These are phyloP conservation scores for Ailuropoda melanoleuca DNA, from an alignment of 2,113 vertebrate genomes.

Conservation along the genomic window DNA sequence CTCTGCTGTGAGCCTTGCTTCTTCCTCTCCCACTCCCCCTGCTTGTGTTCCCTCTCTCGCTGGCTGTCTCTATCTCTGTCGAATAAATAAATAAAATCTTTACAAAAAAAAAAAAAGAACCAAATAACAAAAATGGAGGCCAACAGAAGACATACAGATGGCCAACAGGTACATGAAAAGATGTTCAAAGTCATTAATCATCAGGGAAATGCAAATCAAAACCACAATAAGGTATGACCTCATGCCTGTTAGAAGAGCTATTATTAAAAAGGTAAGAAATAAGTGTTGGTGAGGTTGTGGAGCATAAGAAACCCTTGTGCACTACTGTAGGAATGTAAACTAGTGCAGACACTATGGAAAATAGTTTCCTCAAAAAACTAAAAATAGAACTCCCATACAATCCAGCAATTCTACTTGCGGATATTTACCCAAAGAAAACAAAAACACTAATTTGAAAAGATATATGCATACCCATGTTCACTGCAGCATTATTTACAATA, in stretches of 20 bases:
- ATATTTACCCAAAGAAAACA: not conserved
- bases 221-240: not conserved
- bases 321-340: not conserved
- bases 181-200: not conserved
- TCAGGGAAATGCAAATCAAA: not conserved
- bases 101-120: too few species aligned
- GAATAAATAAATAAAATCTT: too few species aligned
- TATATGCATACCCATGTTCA: not conserved
- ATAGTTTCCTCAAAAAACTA: not conserved
- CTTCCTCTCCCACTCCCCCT: too few species aligned
- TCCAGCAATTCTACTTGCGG: not conserved
- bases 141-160: not conserved
- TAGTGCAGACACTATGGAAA: not conserved
- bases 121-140: constrained; percentile 19
- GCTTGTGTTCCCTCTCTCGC: too few species aligned
- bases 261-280: not conserved
- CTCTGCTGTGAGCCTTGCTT: too few species aligned
- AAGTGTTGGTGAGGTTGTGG: not conserved
- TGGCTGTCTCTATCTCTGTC: too few species aligned
- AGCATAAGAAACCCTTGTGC: not conserved
- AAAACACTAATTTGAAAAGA: not conserved
- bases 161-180: not conserved
- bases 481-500: constrained; percentile 5
- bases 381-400: not conserved
- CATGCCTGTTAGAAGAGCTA: not conserved